Evolutionary conservation across 1,140 invertebrate genomes (phyloP).

Genomic region (Drosophila sp.): DNA sequence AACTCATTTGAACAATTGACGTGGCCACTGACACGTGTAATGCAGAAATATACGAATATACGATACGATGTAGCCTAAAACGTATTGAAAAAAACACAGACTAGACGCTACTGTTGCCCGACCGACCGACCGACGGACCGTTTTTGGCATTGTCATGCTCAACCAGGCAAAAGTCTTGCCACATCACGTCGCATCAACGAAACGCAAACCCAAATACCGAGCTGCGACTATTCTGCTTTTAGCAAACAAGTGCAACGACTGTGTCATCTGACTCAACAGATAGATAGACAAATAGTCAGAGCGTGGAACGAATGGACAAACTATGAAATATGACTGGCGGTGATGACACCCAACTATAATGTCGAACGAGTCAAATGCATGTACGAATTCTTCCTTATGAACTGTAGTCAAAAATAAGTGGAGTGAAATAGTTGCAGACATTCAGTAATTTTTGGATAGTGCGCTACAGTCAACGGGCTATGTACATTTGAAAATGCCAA

Average conservation of each 20-base stretch:
- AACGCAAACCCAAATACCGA: constrained; percentile 59
- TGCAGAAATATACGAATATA: constrained; percentile 35
- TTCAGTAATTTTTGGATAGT: constrained; percentile 36
- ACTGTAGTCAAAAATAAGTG: constrained; percentile 4
- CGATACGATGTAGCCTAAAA: constrained; percentile 14
- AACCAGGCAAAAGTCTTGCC: constrained; percentile 59
- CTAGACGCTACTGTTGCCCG: constrained; percentile 52
- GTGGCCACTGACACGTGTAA: constrained; percentile 78
- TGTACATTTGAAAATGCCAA: neutral
- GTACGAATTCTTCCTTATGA: constrained; percentile 23
- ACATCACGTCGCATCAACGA: constrained; percentile 72
- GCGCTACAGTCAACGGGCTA: constrained; percentile 8
- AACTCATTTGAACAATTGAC: constrained; percentile 73
- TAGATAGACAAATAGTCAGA: constrained; percentile 14
- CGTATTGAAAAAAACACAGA: constrained; percentile 26
- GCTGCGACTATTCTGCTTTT: constrained; percentile 3
- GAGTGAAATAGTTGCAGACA: constrained; percentile 54
- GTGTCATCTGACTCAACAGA: constrained; percentile 1
- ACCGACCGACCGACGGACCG: neutral
- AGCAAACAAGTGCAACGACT: constrained; percentile 16
- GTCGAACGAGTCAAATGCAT: constrained; percentile 14
- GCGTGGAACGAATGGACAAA: constrained; percentile 48
- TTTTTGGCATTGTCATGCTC: constrained; percentile 67
- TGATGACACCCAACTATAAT: constrained; percentile 54
- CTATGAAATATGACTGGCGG: constrained; percentile 72